phyloP scores from a whole-genome alignment of 2,113 vertebrate species.

The Gopherus flavomarginatus region DNA sequence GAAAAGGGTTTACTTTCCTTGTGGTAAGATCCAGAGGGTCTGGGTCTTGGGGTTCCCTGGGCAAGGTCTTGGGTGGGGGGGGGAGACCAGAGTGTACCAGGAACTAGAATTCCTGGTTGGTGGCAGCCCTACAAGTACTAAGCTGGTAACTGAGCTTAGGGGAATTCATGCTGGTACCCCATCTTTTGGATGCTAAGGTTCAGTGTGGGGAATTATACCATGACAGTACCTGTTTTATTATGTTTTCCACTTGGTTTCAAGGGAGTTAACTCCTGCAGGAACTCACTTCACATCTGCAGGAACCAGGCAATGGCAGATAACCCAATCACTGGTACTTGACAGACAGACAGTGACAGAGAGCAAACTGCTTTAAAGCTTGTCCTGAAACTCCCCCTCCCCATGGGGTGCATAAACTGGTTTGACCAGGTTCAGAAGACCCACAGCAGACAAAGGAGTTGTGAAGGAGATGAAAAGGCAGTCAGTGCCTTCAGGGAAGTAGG shows the following conservation, averaged over 20 bases:
- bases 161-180: too few species aligned
- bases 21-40: too few species aligned
- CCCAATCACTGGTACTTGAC: not conserved
- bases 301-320: not conserved
- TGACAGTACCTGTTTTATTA: not conserved
- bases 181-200: too few species aligned
- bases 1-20: too few species aligned
- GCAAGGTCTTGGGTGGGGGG: too few species aligned
- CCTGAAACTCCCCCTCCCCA: not conserved
- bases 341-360: not conserved
- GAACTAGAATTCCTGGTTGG: too few species aligned
- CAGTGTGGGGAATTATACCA: too few species aligned
- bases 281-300: not conserved
- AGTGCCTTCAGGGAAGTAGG: not conserved
- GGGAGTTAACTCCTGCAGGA: not conserved
- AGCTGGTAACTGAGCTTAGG: too few species aligned
- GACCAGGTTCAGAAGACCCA: conserved; percentile 4
- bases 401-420: not conserved
- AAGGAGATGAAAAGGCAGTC: not conserved
- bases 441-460: not conserved
- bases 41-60: too few species aligned
- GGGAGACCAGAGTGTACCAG: too few species aligned
- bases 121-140: too few species aligned
- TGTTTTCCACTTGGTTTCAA: not conserved
- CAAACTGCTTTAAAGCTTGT: not conserved